Conservation (phyloP, 2,797 vertebrate genomes). For the Sitta carolinensis region DNA sequence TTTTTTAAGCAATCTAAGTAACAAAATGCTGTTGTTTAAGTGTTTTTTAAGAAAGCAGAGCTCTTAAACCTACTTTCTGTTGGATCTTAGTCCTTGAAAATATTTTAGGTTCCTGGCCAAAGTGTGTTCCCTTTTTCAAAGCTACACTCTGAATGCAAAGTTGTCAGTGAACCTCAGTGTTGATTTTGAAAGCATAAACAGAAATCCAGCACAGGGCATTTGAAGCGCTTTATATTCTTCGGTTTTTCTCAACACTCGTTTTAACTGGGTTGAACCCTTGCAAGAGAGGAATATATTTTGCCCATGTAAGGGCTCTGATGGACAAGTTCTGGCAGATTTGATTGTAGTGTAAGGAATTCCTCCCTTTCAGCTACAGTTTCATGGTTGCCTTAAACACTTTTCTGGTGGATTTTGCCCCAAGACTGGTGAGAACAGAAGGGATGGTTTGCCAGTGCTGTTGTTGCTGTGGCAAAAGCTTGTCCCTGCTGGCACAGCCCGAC, state of each 20-base stretch:
- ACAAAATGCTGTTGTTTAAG: background rate
- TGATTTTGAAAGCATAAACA: slow-evolving; percentile 23
- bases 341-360: background rate
- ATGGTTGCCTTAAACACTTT: background rate
- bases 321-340: background rate
- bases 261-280: background rate
- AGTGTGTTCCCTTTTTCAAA: background rate
- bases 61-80: slow-evolving; percentile 13
- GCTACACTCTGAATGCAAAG: background rate
- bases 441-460: background rate
- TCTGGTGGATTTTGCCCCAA: background rate
- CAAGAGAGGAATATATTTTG: background rate
- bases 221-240: background rate
- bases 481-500: fast-evolving
- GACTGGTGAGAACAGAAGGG: background rate
- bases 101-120: slow-evolving; percentile 20
- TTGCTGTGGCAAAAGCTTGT: background rate
- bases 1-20: background rate
- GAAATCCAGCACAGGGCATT: background rate
- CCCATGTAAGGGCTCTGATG: background rate
- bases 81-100: background rate
- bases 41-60: background rate
- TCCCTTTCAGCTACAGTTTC: background rate
- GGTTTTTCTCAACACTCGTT: background rate
- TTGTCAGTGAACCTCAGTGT: background rate